Evolutionary conservation across 2,888 invertebrate species (phyloP), one percentile per base, ranked within the genome.

Genomic region (Periphyllus acericola): DNA sequence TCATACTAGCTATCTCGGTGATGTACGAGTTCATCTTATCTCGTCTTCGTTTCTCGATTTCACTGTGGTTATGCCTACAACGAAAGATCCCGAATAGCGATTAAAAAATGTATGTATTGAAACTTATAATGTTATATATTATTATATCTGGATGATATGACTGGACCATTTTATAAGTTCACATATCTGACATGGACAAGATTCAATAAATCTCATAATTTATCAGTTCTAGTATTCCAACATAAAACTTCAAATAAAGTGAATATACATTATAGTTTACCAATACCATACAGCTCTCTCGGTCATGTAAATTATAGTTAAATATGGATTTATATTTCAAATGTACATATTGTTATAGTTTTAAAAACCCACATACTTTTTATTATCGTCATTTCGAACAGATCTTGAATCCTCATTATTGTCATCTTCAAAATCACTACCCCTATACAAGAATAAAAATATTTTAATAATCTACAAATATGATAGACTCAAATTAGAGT

Each of bases 21-120:
- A 98, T 98, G 92, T 97, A 98, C 0, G 96, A 96, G 92, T 98
- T 98, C 98, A 98, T 98, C 92, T 98, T 98, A 92, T 98, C 98
- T 55, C 98, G 94, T 0, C 98, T 93, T 0, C 98, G 93, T 92
- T 98, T 98, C 92, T 98, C 98, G 89, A 98, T 98, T 92, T 98
- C 98, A 92, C 98, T 98, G 92, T 98, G 98, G 92, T 98, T 98
- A 92, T 98, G 98, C 91, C 97, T 97, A 92, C n/a, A 91, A 91
- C 89, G 86, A 86, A 82, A 55, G 32, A 17, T 14, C 14, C 32
- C 32, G 71, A 14, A 71, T 46, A 46, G 46, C 14, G 46, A 46
- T 46, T 46, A 14, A 46, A 46, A 46, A 46, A 46, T 46, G 14
- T 9, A 14, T 46, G 14, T 14, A 14, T 14, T 46, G 11, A 46